Evolutionary conservation across 2,797 vertebrate species (phyloP).

Genomic region (Arctocebus calabarensis): DNA sequence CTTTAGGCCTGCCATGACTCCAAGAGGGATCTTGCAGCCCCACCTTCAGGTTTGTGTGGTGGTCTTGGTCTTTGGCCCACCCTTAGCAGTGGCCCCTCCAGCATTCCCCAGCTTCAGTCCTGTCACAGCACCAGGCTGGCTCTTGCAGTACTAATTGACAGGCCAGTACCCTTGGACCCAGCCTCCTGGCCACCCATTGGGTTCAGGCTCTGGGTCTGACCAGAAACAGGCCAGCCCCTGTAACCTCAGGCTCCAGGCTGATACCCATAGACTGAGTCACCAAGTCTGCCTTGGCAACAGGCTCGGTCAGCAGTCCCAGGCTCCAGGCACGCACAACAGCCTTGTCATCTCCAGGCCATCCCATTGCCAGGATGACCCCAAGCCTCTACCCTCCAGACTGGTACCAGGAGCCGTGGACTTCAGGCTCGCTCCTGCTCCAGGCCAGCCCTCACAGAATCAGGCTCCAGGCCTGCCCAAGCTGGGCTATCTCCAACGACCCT

Average conservation of each 20-base stretch:
- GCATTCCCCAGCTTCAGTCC: not conserved
- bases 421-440: not conserved
- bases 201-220: not conserved
- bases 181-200: not conserved
- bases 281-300: not conserved
- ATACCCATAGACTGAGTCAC: not conserved
- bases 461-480: too few species aligned
- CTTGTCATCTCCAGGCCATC: not conserved
- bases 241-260: not conserved
- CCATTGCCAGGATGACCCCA: not conserved
- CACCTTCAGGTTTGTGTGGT: not conserved
- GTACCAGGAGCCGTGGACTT: not conserved
- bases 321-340: not conserved
- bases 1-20: not conserved
- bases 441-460: too few species aligned
- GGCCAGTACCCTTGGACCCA: too few species aligned
- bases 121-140: not conserved
- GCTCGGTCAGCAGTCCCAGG: not conserved
- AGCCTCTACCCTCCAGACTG: not conserved
- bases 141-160: not conserved
- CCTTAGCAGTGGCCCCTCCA: not conserved
- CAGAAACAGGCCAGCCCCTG: too few species aligned
- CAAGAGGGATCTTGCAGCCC: not conserved
- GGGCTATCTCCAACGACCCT: not conserved
- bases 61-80: not conserved